Conservation (phyloP, 2,888 invertebrate species). For the Podotricha telesiphe region DNA sequence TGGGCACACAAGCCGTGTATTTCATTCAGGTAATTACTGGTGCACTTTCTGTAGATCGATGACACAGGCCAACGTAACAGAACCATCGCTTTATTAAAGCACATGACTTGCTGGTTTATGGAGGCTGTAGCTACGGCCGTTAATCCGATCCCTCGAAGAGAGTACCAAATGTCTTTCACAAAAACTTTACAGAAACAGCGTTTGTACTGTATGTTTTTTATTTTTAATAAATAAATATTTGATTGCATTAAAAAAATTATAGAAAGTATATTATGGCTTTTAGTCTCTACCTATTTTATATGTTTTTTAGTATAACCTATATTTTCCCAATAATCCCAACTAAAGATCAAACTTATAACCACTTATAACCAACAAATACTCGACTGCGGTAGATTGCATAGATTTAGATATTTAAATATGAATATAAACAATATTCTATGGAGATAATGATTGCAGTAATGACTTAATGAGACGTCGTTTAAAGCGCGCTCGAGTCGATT, state of each 20-base stretch:
- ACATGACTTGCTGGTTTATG: conserved; percentile 70
- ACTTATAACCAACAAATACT: too few species aligned
- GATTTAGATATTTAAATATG: conserved; percentile 45
- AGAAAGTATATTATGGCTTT: neutral
- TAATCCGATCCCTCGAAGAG: conserved; percentile 48
- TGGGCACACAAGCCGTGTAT: conserved; percentile 27
- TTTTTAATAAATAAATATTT: neutral
- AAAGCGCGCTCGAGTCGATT: conserved; percentile 48
- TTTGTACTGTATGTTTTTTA: neutral
- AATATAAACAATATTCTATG: conserved; percentile 65
- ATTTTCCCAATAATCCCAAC: too few species aligned
- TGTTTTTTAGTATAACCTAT: too few species aligned
- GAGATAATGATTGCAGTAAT: conserved; percentile 59
- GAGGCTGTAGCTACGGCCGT: conserved; percentile 52
- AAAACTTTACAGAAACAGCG: neutral
- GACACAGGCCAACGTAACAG: conserved; percentile 59
- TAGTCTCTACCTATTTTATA: too few species aligned
- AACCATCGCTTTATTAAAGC: conserved; percentile 64
- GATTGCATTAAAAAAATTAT: neutral
- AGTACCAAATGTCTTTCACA: conserved; percentile 7
- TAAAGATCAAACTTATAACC: neutral
- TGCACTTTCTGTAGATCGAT: conserved; percentile 47
- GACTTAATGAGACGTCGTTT: conserved; percentile 45
- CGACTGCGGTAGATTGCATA: neutral
- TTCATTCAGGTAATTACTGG: conserved; percentile 42